Percentiles rank a stretch among this genome's conserved stretches.
These are phyloP conservation scores for Panorpa germanica DNA, from an alignment of 2,888 invertebrate species.

Conservation along the genomic window DNA sequence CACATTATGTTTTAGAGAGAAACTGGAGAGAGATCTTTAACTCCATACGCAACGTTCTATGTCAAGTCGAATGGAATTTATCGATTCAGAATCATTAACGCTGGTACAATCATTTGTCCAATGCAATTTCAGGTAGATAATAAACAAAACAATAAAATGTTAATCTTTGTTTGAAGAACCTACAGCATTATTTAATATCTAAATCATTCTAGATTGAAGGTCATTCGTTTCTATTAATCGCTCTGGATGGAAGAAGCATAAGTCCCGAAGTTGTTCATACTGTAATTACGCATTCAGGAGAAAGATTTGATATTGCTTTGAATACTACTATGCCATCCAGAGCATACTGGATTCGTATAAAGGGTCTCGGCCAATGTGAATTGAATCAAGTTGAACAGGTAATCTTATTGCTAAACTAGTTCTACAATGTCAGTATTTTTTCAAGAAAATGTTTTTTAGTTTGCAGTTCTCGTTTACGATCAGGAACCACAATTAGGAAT, in stretches of 20 bases:
- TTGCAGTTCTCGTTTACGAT: conserved; percentile 9
- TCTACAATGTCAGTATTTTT: conserved; percentile 1
- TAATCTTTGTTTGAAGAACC: neutral
- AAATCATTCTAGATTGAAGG: conserved; percentile 16
- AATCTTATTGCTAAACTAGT: conserved; percentile 1
- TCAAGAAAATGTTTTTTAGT: too few relatives aligned
- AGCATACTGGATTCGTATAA: too few relatives aligned
- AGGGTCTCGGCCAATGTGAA: too few relatives aligned
- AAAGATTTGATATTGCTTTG: conserved; percentile 28
- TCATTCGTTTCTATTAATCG: conserved; percentile 19
- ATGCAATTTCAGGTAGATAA: conserved; percentile 17
- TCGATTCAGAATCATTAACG: conserved; percentile 22
- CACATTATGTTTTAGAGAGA: too few relatives aligned
- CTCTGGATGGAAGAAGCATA: conserved; percentile 19
- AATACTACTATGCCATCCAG: conserved; percentile 21
- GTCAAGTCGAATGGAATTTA: conserved; percentile 18
- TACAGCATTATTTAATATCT: neutral
- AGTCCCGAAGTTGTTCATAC: conserved; percentile 16
- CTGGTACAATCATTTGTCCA: conserved; percentile 20
- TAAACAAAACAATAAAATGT: too few relatives aligned
- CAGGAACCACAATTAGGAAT: neutral
- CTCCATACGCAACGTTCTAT: conserved; percentile 16
- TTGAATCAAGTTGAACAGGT: too few relatives aligned
- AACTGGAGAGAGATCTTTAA: conserved; percentile 10
- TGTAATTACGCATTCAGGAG: conserved; percentile 23